Conservation (phyloP, 2,113 vertebrate species). For the Mola mola region DNA sequence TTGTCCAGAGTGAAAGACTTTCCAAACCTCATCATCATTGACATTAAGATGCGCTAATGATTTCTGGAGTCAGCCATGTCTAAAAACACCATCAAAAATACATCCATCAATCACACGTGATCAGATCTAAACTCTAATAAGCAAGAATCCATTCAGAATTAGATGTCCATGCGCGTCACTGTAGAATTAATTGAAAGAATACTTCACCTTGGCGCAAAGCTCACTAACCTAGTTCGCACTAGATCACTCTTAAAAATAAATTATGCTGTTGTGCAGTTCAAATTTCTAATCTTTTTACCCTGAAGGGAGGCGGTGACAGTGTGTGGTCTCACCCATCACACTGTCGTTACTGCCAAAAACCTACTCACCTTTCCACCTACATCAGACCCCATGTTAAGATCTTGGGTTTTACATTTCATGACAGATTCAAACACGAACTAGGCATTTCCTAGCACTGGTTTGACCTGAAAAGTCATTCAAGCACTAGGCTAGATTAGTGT, state of each 20-base stretch:
- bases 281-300: slow-evolving; percentile 7
- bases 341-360: too few species aligned
- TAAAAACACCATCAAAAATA: slow-evolving; percentile 50
- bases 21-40: slow-evolving; percentile 67
- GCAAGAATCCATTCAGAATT: slow-evolving; percentile 8
- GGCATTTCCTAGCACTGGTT: background rate
- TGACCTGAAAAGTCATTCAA: background rate
- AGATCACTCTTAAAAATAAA: too few species aligned
- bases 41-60: slow-evolving; percentile 64
- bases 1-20: slow-evolving; percentile 58
- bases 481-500: background rate
- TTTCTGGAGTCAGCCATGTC: slow-evolving; percentile 42
- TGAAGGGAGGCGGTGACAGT: slow-evolving; percentile 1
- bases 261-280: slow-evolving; percentile 15
- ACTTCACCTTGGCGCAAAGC: slow-evolving; percentile 21
- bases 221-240: too few species aligned
- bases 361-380: too few species aligned
- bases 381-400: background rate
- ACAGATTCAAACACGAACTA: too few species aligned
- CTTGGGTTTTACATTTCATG: background rate
- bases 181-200: slow-evolving; percentile 15
- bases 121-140: slow-evolving; percentile 31
- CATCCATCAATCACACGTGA: slow-evolving; percentile 47
- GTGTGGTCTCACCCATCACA: too few species aligned
- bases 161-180: slow-evolving; percentile 14